Percentiles rank a stretch among this genome's conserved stretches.
Evolutionary conservation across 92 coral and sea anemone genomes (phyloP).

Genomic region (Porites lobata): DNA sequence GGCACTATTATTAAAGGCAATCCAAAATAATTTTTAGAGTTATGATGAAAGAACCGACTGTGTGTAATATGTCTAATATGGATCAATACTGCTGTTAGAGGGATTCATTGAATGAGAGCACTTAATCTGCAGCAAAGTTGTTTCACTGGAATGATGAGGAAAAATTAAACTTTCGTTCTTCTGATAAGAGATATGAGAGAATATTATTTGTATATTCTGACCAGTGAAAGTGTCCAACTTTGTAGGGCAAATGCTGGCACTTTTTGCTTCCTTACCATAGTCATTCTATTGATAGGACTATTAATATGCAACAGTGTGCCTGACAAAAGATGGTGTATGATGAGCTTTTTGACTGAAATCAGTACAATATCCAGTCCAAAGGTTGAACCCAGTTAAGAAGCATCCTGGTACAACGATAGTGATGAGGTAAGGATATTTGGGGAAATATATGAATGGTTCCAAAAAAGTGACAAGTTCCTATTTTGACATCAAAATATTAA

Average conservation of each 20-base stretch:
- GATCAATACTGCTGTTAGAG: too few species aligned
- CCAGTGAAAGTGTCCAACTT: constrained; percentile 41
- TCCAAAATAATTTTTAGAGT: too few species aligned
- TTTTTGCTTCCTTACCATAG: not conserved
- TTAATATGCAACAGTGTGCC: not conserved
- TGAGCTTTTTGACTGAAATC: not conserved
- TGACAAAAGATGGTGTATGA: not conserved
- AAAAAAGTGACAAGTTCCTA: too few species aligned
- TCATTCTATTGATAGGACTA: not conserved
- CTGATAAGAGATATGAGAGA: constrained; percentile 54
- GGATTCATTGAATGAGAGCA: too few species aligned
- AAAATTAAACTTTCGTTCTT: constrained; percentile 78
- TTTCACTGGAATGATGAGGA: constrained; percentile 69
- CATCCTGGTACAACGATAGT: too few species aligned
- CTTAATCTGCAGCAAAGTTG: not conserved
- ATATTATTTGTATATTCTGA: constrained; percentile 1
- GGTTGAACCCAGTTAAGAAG: not conserved
- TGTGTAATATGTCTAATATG: too few species aligned
- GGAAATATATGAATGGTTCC: too few species aligned
- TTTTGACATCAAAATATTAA: too few species aligned
- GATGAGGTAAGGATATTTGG: too few species aligned
- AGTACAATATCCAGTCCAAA: not conserved
- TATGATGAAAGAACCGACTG: too few species aligned
- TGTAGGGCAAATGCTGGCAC: too few species aligned
- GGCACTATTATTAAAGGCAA: too few species aligned